Conservation (phyloP, 2,888 invertebrate species). For the Sminthurides aquaticus region DNA sequence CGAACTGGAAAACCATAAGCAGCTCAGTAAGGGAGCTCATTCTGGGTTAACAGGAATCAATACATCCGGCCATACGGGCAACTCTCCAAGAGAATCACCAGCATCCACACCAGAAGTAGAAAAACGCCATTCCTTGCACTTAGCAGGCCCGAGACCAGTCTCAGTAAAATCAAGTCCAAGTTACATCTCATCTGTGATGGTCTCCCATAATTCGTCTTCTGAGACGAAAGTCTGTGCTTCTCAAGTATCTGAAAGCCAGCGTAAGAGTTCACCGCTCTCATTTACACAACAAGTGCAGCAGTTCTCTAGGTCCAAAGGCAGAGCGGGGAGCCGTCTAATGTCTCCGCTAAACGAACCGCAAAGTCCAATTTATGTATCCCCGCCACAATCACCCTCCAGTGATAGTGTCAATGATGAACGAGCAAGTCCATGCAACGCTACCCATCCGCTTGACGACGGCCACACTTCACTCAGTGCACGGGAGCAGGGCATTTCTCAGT, state of each 20-base stretch:
- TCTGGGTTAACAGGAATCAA: too few relatives aligned
- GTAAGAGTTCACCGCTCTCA: constrained; percentile 57
- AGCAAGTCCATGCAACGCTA: constrained; percentile 38
- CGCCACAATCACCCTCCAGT: constrained; percentile 62
- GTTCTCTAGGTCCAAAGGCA: constrained; percentile 61
- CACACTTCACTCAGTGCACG: constrained; percentile 32
- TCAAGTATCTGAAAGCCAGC: constrained; percentile 8
- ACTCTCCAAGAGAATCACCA: constrained; percentile 44
- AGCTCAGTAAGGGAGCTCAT: too few relatives aligned
- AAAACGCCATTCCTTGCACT: constrained; percentile 34
- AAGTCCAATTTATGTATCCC: constrained; percentile 71
- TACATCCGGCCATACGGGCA: not conserved
- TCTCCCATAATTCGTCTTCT: constrained; percentile 19
- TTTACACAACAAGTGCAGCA: constrained; percentile 89
- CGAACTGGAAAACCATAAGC: not conserved
- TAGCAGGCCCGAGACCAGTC: constrained; percentile 42
- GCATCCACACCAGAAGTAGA: constrained; percentile 46
- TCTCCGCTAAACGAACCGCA: constrained; percentile 59
- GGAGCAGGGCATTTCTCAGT: constrained; percentile 14
- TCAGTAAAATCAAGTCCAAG: constrained; percentile 19
- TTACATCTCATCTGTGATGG: constrained; percentile 7
- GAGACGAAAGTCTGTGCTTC: not conserved
- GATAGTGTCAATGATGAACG: constrained; percentile 44
- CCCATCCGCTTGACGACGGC: not conserved
- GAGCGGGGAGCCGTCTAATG: constrained; percentile 54